Evolutionary conservation across 2,888 invertebrate genomes (phyloP).

Genomic region (Rhingia campestris): DNA sequence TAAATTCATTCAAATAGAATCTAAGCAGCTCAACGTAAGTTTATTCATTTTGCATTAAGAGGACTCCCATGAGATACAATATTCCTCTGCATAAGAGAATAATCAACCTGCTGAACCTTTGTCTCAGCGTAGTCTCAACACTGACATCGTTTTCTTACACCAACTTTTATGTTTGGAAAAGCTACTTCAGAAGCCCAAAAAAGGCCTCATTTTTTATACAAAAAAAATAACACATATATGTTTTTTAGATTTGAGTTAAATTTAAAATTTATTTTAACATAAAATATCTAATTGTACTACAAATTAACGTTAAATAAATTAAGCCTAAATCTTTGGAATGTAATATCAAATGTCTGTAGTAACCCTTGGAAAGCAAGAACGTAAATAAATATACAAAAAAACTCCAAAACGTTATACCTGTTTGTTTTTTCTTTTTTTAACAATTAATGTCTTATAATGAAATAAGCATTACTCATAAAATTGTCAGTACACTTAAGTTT

Average conservation of each 20-base stretch:
- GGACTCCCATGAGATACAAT: too few species aligned
- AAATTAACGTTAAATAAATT: conserved; percentile 70
- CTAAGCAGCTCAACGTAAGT: too few species aligned
- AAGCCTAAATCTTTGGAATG: conserved; percentile 82
- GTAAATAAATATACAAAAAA: conserved; percentile 15
- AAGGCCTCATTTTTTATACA: not conserved
- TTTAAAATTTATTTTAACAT: conserved; percentile 70
- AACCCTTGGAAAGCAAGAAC: conserved; percentile 60
- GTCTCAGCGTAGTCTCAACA: too few species aligned
- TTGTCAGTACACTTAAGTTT: conserved; percentile 45
- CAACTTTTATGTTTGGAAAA: too few species aligned
- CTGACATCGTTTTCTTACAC: too few species aligned
- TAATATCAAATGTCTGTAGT: conserved; percentile 78
- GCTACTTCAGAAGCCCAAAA: too few species aligned
- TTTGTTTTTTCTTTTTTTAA: too few species aligned
- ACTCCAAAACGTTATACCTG: conserved; percentile 24
- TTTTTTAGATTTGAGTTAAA: conserved; percentile 43
- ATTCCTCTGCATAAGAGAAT: too few species aligned
- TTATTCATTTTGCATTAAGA: too few species aligned
- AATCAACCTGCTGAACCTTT: too few species aligned
- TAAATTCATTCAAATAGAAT: too few species aligned
- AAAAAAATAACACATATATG: not conserved
- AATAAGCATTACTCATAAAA: conserved; percentile 48
- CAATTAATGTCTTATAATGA: conserved; percentile 33
- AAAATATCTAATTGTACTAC: conserved; percentile 67